Conservation (phyloP, 2,113 vertebrate genomes). For the Misgurnus mizolepis region DNA sequence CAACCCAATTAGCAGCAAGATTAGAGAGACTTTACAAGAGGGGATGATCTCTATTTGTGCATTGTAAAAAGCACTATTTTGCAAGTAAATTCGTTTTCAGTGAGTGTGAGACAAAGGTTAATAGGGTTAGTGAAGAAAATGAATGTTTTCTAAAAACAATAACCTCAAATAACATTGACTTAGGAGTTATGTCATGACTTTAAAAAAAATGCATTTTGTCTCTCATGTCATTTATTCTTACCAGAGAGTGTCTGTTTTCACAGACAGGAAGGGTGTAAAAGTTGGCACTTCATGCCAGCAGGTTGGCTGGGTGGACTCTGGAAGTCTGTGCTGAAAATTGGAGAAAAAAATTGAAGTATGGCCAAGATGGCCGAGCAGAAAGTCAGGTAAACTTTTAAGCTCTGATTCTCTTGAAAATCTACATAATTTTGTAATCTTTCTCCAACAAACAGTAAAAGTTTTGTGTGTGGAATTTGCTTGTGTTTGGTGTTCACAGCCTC, state of each 20-base stretch:
- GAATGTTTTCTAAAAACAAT: too few species aligned
- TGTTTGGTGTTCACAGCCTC: constrained; percentile 70
- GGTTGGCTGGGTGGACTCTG: not conserved
- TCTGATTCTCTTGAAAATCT: not conserved
- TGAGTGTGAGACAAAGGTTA: not conserved
- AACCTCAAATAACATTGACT: not conserved
- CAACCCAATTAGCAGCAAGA: constrained; percentile 65
- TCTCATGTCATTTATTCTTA: not conserved
- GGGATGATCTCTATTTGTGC: constrained; percentile 60
- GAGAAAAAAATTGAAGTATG: constrained; percentile 12
- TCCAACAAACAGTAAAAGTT: too few species aligned
- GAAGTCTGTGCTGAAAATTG: not conserved
- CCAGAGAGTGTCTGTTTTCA: not conserved
- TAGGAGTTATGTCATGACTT: not conserved
- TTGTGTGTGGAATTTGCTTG: constrained; percentile 47
- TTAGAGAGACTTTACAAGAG: constrained; percentile 60
- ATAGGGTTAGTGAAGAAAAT: too few species aligned
- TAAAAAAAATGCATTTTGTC: not conserved
- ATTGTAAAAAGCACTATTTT: constrained; percentile 47
- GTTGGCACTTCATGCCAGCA: not conserved
- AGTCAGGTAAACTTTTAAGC: constrained; percentile 63
- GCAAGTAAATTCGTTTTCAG: constrained; percentile 45
- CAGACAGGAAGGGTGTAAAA: constrained; percentile 7
- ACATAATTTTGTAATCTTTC: too few species aligned
- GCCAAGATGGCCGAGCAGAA: constrained; percentile 72